A percentile compares a stretch with the other conserved stretches of the same genome.
Conservation (phyloP, 2,113 vertebrate species). For the Pomatorhinus ruficollis region DNA sequence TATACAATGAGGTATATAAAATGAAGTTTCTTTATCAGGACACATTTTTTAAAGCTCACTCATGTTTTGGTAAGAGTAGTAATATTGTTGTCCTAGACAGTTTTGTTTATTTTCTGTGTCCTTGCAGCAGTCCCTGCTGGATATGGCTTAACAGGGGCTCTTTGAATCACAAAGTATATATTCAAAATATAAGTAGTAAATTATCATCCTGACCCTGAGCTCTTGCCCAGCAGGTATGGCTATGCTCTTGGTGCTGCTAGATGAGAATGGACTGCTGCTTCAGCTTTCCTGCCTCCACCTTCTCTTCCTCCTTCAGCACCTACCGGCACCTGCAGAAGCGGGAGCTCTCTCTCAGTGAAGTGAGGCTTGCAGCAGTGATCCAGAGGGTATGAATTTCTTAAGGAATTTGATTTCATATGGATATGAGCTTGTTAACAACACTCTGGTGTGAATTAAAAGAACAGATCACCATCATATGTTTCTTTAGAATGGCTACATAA, state of each 20-base stretch:
- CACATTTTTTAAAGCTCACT: neutral
- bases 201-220: neutral
- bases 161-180: neutral
- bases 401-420: neutral
- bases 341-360: neutral
- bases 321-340: neutral
- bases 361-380: neutral
- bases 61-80: neutral
- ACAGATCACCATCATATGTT: neutral
- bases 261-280: neutral
- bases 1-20: neutral
- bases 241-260: neutral
- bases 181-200: neutral
- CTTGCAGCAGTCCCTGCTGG: neutral
- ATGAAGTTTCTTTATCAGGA: neutral
- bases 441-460: neutral
- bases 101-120: neutral
- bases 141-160: neutral
- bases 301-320: neutral
- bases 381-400: neutral
- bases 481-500: neutral
- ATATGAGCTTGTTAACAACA: neutral
- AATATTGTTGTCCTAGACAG: neutral
- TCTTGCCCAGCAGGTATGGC: neutral
- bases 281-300: neutral